Base-by-base conservation (phyloP, 2,113 vertebrate genomes). In the Tinamus guttatus region DNA sequence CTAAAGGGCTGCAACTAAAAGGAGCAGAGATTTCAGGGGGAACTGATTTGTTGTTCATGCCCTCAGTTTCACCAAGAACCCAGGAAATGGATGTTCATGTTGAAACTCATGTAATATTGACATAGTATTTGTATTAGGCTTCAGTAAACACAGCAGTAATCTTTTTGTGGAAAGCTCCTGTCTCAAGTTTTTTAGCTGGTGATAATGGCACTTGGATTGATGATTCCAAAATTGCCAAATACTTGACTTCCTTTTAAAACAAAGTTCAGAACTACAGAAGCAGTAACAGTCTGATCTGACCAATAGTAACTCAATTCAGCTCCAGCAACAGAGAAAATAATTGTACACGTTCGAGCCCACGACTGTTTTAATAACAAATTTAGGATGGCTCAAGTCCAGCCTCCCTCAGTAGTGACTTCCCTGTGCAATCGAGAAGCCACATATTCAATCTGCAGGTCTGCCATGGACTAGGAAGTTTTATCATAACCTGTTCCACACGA, bases 381-480 rank as follows among this genome's bases (percentile, higher is more conserved):
- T 94, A 94, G 82, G 70, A 75, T 71, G 38, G 70, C 60, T 95
- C 40, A 83, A 95, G 63, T 52, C 45, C 82, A n/a, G 36, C 70
- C n/a, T 92, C 58, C 60, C 63, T 73, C 70, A 82, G 52, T 45
- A 85, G 45, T 41, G 59, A 87, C 81, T 65, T 93, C 47, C 70
- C 64, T 69, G 22, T 78, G 77, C 70, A 95, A 93, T 12, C 43
- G 18, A 67, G 86, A 94, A 85, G 91, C 56, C 59, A 63, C 56
- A 47, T 85, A 95, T 96, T 95, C 95, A 97, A 95, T 97, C 96
- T 95, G 58, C 95, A 97, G 85, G 71, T 96, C 82, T 95, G 90
- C 70, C n/a, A 34, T 70, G 82, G 74, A 58, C 63, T 90, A 64
- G 43, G 82, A 89, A 97, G 95, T 93, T 85, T 97, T 82, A 95